Percentiles rank a stretch among this genome's conserved stretches.
These are phyloP conservation scores for Pomacea maculata DNA, from an alignment of 1,140 invertebrate species.

Conservation along the genomic window DNA sequence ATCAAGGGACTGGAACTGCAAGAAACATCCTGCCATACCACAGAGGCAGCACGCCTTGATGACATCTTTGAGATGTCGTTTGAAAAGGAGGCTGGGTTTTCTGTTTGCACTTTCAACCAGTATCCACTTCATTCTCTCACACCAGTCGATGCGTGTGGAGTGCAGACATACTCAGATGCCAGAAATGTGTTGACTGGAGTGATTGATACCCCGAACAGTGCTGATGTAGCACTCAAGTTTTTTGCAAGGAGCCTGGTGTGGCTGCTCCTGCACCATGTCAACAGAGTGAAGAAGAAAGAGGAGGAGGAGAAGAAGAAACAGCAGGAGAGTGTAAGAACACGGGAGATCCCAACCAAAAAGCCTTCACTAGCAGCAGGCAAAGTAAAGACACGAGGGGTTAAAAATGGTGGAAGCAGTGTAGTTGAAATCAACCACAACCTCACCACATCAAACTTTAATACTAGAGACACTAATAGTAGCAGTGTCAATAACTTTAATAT, in stretches of 20 bases:
- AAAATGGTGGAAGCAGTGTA: not conserved
- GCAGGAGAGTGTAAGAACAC: slow-evolving; percentile 13
- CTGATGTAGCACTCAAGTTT: slow-evolving; percentile 57
- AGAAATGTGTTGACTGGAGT: slow-evolving; percentile 68
- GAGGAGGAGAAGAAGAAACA: slow-evolving; percentile 28
- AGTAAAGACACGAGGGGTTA: not conserved
- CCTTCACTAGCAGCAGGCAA: slow-evolving; percentile 20
- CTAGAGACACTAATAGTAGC: not conserved
- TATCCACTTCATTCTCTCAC: slow-evolving; percentile 61
- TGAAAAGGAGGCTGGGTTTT: slow-evolving; percentile 38
- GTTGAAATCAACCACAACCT: slow-evolving; percentile 29
- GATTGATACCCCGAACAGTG: slow-evolving; percentile 65
- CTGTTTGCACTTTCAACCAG: slow-evolving; percentile 48
- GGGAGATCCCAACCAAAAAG: slow-evolving; percentile 11
- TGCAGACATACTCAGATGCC: slow-evolving; percentile 67
- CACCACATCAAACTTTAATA: slow-evolving; percentile 20
- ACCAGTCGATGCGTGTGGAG: slow-evolving; percentile 52
- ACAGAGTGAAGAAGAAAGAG: slow-evolving; percentile 49
- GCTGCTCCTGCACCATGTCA: slow-evolving; percentile 64
- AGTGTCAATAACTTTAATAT: not conserved
- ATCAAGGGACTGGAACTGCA: slow-evolving; percentile 69
- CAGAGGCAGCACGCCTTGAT: slow-evolving; percentile 68
- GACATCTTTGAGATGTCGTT: slow-evolving; percentile 67
- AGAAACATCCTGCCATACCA: slow-evolving; percentile 70
- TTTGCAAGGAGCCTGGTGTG: slow-evolving; percentile 66